Conservation (phyloP, 2,888 invertebrate species). For the Branchellion lobata region DNA sequence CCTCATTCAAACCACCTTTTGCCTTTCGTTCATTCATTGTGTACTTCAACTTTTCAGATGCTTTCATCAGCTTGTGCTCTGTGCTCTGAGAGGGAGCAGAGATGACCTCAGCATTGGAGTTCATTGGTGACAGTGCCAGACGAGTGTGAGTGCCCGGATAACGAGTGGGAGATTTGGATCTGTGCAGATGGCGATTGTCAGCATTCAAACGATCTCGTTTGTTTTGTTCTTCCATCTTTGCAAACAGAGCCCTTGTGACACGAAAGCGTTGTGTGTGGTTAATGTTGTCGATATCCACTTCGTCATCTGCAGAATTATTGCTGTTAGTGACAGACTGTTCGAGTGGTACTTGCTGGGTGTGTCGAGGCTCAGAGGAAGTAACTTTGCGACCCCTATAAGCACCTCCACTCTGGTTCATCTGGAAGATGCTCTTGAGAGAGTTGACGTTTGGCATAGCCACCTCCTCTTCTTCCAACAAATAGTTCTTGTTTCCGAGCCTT, state of each 20-base stretch:
- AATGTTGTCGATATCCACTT: conserved; percentile 40
- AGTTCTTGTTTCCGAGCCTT: not conserved
- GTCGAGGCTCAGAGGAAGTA: not conserved
- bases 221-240: conserved; percentile 46
- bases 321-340: not conserved
- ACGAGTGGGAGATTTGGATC: conserved; percentile 42
- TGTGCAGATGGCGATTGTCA: conserved; percentile 30
- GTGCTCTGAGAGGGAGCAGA: not conserved
- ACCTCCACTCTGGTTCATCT: not conserved
- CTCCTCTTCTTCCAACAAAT: conserved; percentile 8
- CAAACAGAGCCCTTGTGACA: conserved; percentile 43
- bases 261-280: conserved; percentile 45
- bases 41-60: not conserved
- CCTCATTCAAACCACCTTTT: not conserved
- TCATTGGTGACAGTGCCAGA: conserved; percentile 38
- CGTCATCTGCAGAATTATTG: not conserved
- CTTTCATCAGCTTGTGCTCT: not conserved
- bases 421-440: conserved; percentile 37
- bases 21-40: not conserved
- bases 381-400: not conserved
- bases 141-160: conserved; percentile 39
- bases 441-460: conserved; percentile 43
- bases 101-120: conserved; percentile 11
- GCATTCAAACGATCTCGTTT: conserved; percentile 29
- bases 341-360: not conserved